A percentile compares a stretch with the other conserved stretches of the same genome.
Evolutionary conservation across 2,113 vertebrate genomes (phyloP).

Genomic region (Myiopsitta monachus): DNA sequence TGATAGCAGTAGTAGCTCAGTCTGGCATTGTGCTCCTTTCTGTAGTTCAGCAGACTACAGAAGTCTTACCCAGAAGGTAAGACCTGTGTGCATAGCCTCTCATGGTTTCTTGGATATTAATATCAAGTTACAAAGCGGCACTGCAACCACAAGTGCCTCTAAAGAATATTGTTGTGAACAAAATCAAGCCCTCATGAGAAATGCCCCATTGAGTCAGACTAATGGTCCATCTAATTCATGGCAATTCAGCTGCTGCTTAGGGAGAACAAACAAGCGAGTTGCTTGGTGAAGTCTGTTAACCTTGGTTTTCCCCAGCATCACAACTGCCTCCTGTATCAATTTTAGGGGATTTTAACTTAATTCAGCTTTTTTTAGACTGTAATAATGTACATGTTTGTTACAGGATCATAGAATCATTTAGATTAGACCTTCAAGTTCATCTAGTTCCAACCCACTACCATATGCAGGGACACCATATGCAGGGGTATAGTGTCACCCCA

Average conservation of each 20-base stretch:
- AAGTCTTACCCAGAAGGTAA: not conserved
- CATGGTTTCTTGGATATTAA: not conserved
- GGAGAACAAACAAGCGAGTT: not conserved
- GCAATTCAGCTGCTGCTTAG: not conserved
- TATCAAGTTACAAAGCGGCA: not conserved
- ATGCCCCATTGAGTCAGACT: not conserved
- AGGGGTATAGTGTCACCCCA: not conserved
- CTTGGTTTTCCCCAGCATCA: not conserved
- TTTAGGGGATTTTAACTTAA: not conserved
- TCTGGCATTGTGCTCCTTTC: not conserved
- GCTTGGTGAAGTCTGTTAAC: not conserved
- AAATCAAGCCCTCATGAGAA: not conserved
- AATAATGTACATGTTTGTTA: not conserved
- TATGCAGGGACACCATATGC: not conserved
- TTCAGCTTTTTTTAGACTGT: not conserved
- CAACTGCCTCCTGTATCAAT: not conserved
- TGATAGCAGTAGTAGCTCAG: not conserved
- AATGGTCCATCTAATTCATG: slow-evolving; percentile 10
- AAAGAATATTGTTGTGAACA: not conserved
- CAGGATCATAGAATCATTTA: not conserved
- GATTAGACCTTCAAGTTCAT: not conserved
- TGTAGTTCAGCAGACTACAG: not conserved
- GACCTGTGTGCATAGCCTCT: not conserved
- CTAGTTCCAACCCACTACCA: not conserved
- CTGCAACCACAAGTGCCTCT: not conserved